These are phyloP conservation scores for Prosapia bicincta DNA, from an alignment of 2,888 invertebrate genomes.

Conservation along the genomic window DNA sequence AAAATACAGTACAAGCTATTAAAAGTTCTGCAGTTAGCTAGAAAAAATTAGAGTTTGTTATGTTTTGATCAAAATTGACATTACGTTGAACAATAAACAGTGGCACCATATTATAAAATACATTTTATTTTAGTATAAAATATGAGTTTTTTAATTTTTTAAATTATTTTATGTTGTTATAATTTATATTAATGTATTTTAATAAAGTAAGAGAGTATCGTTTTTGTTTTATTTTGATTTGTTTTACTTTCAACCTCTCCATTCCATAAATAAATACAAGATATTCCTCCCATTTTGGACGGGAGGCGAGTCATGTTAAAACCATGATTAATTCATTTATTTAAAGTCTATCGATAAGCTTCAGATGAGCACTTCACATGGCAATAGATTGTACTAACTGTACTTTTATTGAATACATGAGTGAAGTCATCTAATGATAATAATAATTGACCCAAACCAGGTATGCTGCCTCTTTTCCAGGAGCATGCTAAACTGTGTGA, in stretches of 20 bases:
- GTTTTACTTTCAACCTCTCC: not conserved
- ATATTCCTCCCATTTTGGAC: not conserved
- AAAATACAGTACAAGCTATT: too few species aligned
- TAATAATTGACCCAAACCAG: conserved; percentile 29
- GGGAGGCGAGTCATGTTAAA: not conserved
- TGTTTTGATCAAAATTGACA: too few species aligned
- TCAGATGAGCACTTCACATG: not conserved
- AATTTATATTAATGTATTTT: not conserved
- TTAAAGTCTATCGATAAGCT: not conserved
- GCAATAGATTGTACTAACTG: not conserved
- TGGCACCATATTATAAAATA: too few species aligned
- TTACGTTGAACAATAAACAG: too few species aligned
- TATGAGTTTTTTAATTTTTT: too few species aligned
- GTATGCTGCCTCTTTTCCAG: conserved; percentile 56
- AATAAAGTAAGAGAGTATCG: too few species aligned
- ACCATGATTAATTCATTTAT: not conserved
- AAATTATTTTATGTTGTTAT: not conserved
- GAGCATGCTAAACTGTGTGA: conserved; percentile 95
- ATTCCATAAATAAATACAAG: too few species aligned
- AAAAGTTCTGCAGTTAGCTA: too few species aligned
- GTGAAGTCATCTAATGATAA: conserved; percentile 20
- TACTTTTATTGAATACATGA: not conserved
- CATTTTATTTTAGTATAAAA: too few species aligned
- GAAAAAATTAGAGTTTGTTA: too few species aligned
- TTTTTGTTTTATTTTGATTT: not conserved